phyloP scores from a whole-genome alignment of 1,140 invertebrate genomes.

The Hirudo medicinalis region DNA sequence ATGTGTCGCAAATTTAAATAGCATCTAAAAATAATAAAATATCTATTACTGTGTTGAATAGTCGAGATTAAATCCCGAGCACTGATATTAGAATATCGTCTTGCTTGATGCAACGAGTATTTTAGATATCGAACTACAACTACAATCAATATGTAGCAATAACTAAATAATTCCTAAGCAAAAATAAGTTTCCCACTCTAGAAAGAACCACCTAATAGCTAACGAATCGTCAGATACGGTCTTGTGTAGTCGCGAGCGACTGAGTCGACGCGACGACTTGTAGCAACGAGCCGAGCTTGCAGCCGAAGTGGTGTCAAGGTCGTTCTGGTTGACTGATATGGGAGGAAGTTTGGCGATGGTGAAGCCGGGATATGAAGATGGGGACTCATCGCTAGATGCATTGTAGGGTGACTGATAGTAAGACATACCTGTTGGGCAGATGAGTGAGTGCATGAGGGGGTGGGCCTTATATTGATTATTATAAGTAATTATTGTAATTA shows the following conservation, averaged over 20 bases:
- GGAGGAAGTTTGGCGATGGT: conserved; percentile 10
- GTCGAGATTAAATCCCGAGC: too few relatives aligned
- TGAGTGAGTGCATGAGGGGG: not conserved
- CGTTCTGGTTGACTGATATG: conserved; percentile 8
- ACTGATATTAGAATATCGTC: too few relatives aligned
- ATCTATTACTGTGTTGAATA: too few relatives aligned
- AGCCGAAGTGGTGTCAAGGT: not conserved
- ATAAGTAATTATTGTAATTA: too few relatives aligned
- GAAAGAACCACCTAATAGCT: conserved; percentile 7
- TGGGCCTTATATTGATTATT: not conserved
- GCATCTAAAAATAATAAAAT: too few relatives aligned
- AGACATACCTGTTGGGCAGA: not conserved
- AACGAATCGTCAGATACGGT: conserved; percentile 6
- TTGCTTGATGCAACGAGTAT: too few relatives aligned
- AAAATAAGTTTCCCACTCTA: not conserved
- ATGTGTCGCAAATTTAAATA: too few relatives aligned
- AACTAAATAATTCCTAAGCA: not conserved
- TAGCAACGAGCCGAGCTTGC: not conserved
- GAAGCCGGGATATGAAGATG: conserved; percentile 8
- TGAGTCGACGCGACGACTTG: not conserved
- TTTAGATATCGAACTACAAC: too few relatives aligned
- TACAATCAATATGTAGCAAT: too few relatives aligned
- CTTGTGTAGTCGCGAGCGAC: conserved; percentile 2
- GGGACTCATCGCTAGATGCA: conserved; percentile 4
- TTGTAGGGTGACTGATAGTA: conserved; percentile 8